Percentiles rank a stretch among this genome's conserved stretches.
phyloP scores from a whole-genome alignment of 1,140 invertebrate genomes.

The Callitettix versicolor region DNA sequence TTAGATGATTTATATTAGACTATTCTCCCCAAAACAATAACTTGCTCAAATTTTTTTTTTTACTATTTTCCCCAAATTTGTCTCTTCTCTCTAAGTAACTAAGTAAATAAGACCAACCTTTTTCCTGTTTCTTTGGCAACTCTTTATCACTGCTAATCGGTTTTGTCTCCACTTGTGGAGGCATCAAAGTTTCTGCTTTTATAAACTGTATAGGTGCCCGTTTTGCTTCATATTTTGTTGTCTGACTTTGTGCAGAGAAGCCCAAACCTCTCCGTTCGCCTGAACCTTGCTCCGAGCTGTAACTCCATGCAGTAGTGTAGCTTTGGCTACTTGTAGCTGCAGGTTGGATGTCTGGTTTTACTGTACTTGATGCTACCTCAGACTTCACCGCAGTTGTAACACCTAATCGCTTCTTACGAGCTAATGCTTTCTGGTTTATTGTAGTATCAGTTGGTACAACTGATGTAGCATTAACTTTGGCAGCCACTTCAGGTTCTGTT shows the following conservation, averaged over 20 bases:
- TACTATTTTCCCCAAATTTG: background rate
- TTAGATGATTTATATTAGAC: no score
- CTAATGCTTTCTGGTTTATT: no score
- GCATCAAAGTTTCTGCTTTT: conserved; percentile 32
- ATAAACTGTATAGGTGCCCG: conserved; percentile 30
- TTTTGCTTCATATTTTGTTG: conserved; percentile 14
- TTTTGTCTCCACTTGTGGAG: background rate
- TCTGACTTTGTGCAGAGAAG: conserved; percentile 8
- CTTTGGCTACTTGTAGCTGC: background rate
- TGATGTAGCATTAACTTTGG: no score
- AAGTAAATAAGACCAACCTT: background rate
- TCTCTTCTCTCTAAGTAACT: background rate
- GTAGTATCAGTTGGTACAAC: no score
- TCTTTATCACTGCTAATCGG: background rate
- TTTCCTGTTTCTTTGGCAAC: background rate
- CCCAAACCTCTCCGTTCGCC: conserved; percentile 22
- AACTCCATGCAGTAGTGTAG: conserved; percentile 10
- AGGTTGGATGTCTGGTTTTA: no score
- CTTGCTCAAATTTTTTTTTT: background rate
- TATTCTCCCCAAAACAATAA: no score
- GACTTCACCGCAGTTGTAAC: no score
- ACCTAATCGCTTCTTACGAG: no score
- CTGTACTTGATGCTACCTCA: no score
- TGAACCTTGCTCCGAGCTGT: conserved; percentile 7
- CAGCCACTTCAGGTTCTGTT: no score